Evolutionary conservation across 1,140 invertebrate genomes (phyloP).

Genomic region (Leptinotarsa undecemlineata): DNA sequence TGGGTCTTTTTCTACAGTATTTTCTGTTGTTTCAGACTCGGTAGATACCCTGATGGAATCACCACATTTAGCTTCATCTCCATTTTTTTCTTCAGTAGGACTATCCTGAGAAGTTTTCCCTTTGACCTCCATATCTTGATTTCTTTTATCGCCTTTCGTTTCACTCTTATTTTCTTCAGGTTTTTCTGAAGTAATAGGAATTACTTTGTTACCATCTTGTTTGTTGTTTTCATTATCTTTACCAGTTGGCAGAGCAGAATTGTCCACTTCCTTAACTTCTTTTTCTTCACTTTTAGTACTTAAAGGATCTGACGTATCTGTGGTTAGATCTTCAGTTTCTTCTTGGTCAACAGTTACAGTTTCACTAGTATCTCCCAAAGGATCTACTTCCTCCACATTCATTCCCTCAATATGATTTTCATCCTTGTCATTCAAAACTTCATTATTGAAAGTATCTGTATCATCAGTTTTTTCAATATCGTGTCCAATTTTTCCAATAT

Average conservation of each 20-base stretch:
- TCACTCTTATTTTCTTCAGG: slow-evolving; percentile 15
- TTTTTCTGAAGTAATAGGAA: background rate
- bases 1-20: background rate
- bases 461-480: slow-evolving; percentile 13
- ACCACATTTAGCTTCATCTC: too few relatives aligned
- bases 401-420: background rate
- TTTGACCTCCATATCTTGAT: background rate
- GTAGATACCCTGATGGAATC: too few relatives aligned
- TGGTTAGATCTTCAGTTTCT: slow-evolving; percentile 8
- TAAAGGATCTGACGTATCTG: background rate
- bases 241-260: background rate
- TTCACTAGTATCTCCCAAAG: background rate
- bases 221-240: background rate
- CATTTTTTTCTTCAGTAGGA: background rate
- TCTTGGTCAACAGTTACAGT: slow-evolving; percentile 3
- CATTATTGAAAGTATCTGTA: background rate
- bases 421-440: background rate
- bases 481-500: background rate
- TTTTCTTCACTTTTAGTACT: background rate
- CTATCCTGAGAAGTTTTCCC: slow-evolving; percentile 16
- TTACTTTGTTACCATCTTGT: background rate
- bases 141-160: slow-evolving; percentile 4
- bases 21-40: background rate
- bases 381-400: background rate
- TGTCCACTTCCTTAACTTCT: background rate